A percentile compares a stretch with the other conserved stretches of the same genome.
Conservation (phyloP, 1,140 invertebrate genomes). For the Kradibia gibbosae region DNA sequence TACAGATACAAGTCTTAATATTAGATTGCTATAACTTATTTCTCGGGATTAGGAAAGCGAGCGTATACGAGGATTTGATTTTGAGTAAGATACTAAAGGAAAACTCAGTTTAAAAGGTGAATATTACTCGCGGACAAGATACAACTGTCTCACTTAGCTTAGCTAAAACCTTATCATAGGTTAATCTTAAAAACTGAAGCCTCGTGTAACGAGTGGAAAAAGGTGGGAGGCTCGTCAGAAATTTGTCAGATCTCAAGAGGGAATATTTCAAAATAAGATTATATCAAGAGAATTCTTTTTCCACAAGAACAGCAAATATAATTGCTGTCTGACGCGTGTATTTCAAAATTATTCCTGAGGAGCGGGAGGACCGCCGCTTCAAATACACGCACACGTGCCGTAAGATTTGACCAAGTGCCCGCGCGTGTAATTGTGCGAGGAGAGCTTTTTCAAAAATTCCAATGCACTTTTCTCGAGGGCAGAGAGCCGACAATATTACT, state of each 20-base stretch:
- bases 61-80: too few species aligned
- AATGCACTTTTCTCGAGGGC: background rate
- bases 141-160: background rate
- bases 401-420: background rate
- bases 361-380: background rate
- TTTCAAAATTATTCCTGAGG: background rate
- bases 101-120: background rate
- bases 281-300: background rate
- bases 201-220: background rate
- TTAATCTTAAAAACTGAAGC: too few species aligned
- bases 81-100: too few species aligned
- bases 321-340: background rate
- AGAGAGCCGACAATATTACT: conserved; percentile 55
- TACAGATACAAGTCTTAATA: too few species aligned
- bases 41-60: too few species aligned
- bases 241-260: background rate
- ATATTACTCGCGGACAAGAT: background rate
- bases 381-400: background rate
- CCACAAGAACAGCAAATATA: background rate
- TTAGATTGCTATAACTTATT: too few species aligned
- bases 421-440: background rate
- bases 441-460: background rate
- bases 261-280: background rate
- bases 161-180: too few species aligned
- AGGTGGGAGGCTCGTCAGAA: background rate